These are phyloP conservation scores for Carcinoscorpius rotundicauda DNA, from an alignment of 1,140 invertebrate genomes.

Conservation along the genomic window DNA sequence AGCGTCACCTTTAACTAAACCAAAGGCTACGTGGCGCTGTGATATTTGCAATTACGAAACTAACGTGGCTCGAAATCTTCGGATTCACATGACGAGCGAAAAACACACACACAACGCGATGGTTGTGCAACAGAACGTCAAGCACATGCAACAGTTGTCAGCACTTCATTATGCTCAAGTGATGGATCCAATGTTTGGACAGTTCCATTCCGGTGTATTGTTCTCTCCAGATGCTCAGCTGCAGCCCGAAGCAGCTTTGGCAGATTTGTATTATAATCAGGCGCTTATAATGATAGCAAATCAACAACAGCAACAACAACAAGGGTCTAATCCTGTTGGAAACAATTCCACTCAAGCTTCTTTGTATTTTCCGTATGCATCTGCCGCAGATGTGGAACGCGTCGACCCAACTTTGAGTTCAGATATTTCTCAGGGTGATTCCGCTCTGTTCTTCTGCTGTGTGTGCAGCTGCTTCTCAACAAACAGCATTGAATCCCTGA, in stretches of 20 bases:
- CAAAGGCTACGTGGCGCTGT: constrained; percentile 90
- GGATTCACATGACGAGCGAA: constrained; percentile 95
- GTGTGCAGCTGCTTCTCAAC: constrained; percentile 85
- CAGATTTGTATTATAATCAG: constrained; percentile 89
- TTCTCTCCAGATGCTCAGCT: constrained; percentile 20
- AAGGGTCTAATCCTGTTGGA: not conserved
- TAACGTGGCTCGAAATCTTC: constrained; percentile 84
- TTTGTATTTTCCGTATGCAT: not conserved
- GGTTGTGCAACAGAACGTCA: constrained; percentile 90
- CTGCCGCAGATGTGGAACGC: constrained; percentile 26
- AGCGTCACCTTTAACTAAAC: constrained; percentile 44
- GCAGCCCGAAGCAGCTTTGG: constrained; percentile 67
- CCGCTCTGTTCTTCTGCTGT: constrained; percentile 80
- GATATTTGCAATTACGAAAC: constrained; percentile 98
- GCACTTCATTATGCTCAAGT: constrained; percentile 27
- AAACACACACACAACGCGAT: constrained; percentile 98
- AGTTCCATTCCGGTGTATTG: constrained; percentile 42
- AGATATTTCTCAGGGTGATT: constrained; percentile 24
- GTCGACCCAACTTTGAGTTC: constrained; percentile 23
- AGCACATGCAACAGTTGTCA: constrained; percentile 80
- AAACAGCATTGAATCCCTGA: constrained; percentile 78
- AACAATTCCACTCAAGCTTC: too few relatives aligned
- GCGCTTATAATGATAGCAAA: constrained; percentile 73
- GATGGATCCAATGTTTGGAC: constrained; percentile 31
- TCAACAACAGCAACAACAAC: constrained; percentile 26